Base-by-base conservation (phyloP, 1,140 invertebrate genomes). In the Saxidomus purpurata region DNA sequence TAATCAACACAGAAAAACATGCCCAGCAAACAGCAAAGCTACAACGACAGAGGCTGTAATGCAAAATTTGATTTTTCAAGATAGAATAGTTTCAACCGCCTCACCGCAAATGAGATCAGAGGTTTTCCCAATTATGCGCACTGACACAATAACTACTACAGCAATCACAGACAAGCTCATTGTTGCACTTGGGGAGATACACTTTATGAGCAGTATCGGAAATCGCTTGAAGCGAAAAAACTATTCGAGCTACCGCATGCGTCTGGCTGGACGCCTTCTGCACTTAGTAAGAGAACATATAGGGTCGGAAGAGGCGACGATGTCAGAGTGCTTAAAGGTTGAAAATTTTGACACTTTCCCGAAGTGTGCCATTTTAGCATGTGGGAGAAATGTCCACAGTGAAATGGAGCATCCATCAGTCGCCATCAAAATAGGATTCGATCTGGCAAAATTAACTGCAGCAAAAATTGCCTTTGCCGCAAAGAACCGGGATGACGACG, bases 101-200 rank as follows among this genome's bases (percentile, higher is more conserved):
- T 17, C 17, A n/a, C 17, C 15, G 25, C 15, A 15, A 61, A 15
- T 61, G 59, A 61, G n/a, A 61, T 61, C 59, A 67, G 61, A 67
- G 61, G 82, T 85, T 52, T 85, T 85, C 34, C 63, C 67, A 71
- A 36, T 36, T 3, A 85, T 85, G 82, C 40, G 34, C 13, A 69
- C 3, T 22, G 82, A 34, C n/a, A 19, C 9, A 22, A 38, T 85
- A 71, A 49, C 61, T 8, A 31, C 69, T 25, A 52, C 49, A 25
- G 82, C 67, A 34, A 52, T 55, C 4, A 28, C 38, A 22, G 82
- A 85, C 55, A 22, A 4, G n/a, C 49, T 85, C 11, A 85, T 85
- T 36, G 52, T 85, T 55, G 25, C 63, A 11, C 38, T 71, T 8
- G 82, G 67, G 19, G 67, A 85, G 36, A 19, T 52, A 9, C 67